Evolutionary conservation across 2,888 invertebrate genomes (phyloP).

Genomic region (Vandiemenella viatica): DNA sequence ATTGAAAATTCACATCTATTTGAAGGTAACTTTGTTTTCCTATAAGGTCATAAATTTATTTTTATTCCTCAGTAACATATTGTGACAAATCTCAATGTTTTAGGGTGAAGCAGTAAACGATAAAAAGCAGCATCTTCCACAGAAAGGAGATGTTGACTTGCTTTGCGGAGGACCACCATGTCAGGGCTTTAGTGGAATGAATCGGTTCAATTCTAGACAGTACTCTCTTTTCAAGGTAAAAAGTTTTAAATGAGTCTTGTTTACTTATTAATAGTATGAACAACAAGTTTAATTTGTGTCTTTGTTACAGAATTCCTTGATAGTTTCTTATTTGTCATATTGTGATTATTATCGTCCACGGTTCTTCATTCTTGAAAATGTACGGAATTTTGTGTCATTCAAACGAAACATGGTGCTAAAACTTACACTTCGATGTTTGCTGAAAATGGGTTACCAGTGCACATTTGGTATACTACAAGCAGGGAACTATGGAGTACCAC

Average conservation of each 20-base stretch:
- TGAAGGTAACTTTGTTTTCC: no score
- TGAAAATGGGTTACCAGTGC: conserved; percentile 77
- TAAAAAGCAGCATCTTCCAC: conserved; percentile 44
- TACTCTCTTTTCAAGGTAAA: conserved; percentile 67
- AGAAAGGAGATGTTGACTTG: conserved; percentile 66
- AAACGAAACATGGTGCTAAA: conserved; percentile 69
- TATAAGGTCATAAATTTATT: no score
- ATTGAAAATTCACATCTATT: no score
- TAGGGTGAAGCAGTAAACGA: conserved; percentile 36
- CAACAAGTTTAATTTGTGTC: no score
- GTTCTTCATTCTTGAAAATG: conserved; percentile 73
- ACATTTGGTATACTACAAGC: conserved; percentile 77
- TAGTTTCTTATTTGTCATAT: conserved; percentile 66
- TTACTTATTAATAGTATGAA: no score
- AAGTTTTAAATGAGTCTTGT: no score
- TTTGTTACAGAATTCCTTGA: conserved; percentile 49
- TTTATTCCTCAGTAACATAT: no score
- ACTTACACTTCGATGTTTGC: conserved; percentile 51
- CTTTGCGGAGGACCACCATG: conserved; percentile 79
- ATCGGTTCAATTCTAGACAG: conserved; percentile 68
- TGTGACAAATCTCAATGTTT: no score
- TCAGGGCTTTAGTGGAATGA: conserved; percentile 83
- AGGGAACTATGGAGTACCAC: conserved; percentile 72
- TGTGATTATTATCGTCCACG: conserved; percentile 74
- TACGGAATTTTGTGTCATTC: conserved; percentile 71